Base-by-base conservation (phyloP, 2,113 vertebrate genomes). In the Thamnophis sirtalis region DNA sequence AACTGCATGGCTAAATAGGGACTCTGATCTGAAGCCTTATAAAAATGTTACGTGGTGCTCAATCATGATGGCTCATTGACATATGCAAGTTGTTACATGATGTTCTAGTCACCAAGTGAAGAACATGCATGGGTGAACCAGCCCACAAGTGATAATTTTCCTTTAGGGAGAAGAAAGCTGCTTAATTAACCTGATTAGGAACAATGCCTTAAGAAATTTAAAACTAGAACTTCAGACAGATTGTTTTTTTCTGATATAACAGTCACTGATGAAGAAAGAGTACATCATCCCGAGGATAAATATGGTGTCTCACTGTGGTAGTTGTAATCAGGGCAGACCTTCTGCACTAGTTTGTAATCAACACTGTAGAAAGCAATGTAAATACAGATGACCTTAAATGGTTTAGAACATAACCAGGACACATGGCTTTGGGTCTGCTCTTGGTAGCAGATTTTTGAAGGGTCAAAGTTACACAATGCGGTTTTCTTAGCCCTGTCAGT, bases 331-430 rank as follows among this genome's bases (percentile, higher is more conserved):
- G 99, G 99, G 93, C 99, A 99, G 91, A 99, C 99, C 96, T 99
- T 99, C 91, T 99, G 99, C 96, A 99, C 99, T 96, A 99, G 98
- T 98, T 99, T 99, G 95, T 99, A 99, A 97, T 99, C 99, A 63
- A 99, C 97, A n/a, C 99, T 99, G 98, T 99, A 99, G 96, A 99
- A 99, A 88, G 99, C 99, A 55, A 99, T 99, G 96, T 99, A 99
- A 97, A 99, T 99, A 98, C 99, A 99, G 96, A 99, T 99, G 91
- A 99, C 99, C 96, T 99, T 99, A 95, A 99, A 99, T 19, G 99
- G 99, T 95, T 99, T 99, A 2, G 99, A 99, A 95, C 99, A 99
- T 95, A 99, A 96, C 99, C 99, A 99, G 95, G 99, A 99, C 89
- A 99, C 99, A 54, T 99, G 99, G 96, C 99, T 99, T 97, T 99